phyloP scores from a whole-genome alignment of 2,797 vertebrate genomes.

The Parauchenoglanis punctatus region DNA sequence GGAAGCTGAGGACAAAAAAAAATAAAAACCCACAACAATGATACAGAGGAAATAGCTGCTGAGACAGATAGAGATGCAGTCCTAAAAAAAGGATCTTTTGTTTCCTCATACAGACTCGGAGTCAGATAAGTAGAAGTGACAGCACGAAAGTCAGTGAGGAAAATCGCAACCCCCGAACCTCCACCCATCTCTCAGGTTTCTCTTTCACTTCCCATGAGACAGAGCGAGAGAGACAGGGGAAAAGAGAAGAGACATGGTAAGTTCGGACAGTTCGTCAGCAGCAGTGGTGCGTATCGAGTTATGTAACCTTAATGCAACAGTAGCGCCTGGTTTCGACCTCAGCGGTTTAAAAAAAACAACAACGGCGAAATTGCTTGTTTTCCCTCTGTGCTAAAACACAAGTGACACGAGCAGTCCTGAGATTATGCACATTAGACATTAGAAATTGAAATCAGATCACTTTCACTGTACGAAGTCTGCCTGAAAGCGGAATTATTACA shows the following conservation, averaged over 20 bases:
- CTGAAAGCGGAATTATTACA: neutral
- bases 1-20: neutral
- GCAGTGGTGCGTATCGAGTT: slow-evolving; percentile 14
- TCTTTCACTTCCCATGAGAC: slow-evolving; percentile 39
- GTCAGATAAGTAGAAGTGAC: slow-evolving; percentile 29
- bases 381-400: neutral
- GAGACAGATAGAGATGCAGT: neutral
- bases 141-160: slow-evolving; percentile 20
- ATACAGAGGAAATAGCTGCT: slow-evolving; percentile 5
- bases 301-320: slow-evolving; percentile 22
- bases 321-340: neutral
- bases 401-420: neutral
- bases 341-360: neutral
- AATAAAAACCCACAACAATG: neutral
- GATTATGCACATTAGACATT: neutral
- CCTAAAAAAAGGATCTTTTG: neutral
- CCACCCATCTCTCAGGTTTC: slow-evolving; percentile 7
- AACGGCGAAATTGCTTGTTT: neutral
- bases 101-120: neutral
- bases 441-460: neutral
- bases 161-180: slow-evolving; percentile 4
- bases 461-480: neutral
- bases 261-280: slow-evolving; percentile 39
- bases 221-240: neutral
- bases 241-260: slow-evolving; percentile 10